phyloP scores from a whole-genome alignment of 2,113 vertebrate genomes.

The Morone saxatilis region DNA sequence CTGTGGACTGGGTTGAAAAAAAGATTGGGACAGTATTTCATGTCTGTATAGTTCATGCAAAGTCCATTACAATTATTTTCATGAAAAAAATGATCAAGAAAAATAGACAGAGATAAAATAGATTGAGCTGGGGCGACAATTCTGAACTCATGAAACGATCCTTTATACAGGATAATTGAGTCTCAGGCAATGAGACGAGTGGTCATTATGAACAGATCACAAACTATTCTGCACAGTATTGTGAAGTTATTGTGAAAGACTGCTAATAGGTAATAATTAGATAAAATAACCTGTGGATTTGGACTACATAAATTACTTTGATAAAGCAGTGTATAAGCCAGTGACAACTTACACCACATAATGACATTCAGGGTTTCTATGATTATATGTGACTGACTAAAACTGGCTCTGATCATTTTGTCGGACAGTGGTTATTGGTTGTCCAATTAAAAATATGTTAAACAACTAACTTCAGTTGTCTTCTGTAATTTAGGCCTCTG shows the following conservation, averaged over 20 bases:
- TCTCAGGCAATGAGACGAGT: not conserved
- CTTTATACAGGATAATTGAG: not conserved
- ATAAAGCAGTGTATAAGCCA: conserved; percentile 63
- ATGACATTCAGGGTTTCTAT: not conserved
- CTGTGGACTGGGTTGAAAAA: not conserved
- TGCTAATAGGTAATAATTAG: conserved; percentile 7
- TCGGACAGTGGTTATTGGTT: conserved; percentile 81
- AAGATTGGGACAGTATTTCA: not conserved
- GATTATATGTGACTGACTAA: not conserved
- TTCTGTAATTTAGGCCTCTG: not conserved
- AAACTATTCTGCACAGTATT: not conserved
- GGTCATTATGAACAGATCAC: not conserved
- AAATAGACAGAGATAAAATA: not conserved
- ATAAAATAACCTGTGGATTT: not conserved
- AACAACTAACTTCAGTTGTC: conserved; percentile 77
- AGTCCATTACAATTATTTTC: not conserved
- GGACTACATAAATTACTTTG: conserved; percentile 25
- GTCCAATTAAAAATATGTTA: conserved; percentile 69
- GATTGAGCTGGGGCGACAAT: not conserved
- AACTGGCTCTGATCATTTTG: conserved; percentile 71
- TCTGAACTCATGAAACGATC: not conserved
- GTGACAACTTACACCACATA: not conserved
- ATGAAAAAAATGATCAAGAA: conserved; percentile 4
- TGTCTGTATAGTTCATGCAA: not conserved
- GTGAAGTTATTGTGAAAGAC: not conserved